Evolutionary conservation across 2,113 vertebrate genomes (phyloP).

Genomic region (Pandion haliaetus): DNA sequence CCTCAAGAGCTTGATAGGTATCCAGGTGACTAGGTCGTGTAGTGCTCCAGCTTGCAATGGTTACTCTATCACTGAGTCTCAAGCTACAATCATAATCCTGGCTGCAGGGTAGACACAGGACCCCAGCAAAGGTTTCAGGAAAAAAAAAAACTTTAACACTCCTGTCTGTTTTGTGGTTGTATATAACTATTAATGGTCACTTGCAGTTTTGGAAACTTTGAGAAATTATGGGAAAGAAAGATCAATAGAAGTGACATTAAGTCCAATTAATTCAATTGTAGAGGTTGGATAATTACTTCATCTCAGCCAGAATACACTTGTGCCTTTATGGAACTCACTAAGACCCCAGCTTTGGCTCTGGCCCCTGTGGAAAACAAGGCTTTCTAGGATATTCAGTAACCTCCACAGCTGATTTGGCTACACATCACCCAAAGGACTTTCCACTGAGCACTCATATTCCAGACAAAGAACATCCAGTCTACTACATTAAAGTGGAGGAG

Average conservation of each 20-base stretch:
- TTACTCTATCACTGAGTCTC: not conserved
- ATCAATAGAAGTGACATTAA: not conserved
- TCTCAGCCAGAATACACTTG: not conserved
- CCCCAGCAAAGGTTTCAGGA: not conserved
- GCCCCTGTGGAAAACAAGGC: not conserved
- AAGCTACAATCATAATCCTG: not conserved
- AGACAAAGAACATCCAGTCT: not conserved
- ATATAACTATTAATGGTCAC: not conserved
- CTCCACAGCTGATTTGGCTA: not conserved
- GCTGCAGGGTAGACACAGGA: not conserved
- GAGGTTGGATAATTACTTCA: not conserved
- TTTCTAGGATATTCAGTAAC: not conserved
- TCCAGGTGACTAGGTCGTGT: not conserved
- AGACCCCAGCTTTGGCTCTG: not conserved
- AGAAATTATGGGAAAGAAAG: not conserved
- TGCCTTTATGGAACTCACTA: not conserved
- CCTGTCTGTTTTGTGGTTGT: not conserved
- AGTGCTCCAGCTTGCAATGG: not conserved
- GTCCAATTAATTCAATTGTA: not conserved
- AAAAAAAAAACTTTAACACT: not conserved
- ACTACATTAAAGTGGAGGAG: not conserved
- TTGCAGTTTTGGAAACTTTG: not conserved
- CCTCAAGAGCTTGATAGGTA: not conserved
- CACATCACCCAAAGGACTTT: not conserved
- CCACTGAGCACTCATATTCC: not conserved